phyloP scores from a whole-genome alignment of 2,888 invertebrate genomes.

The Lysandra coridon region DNA sequence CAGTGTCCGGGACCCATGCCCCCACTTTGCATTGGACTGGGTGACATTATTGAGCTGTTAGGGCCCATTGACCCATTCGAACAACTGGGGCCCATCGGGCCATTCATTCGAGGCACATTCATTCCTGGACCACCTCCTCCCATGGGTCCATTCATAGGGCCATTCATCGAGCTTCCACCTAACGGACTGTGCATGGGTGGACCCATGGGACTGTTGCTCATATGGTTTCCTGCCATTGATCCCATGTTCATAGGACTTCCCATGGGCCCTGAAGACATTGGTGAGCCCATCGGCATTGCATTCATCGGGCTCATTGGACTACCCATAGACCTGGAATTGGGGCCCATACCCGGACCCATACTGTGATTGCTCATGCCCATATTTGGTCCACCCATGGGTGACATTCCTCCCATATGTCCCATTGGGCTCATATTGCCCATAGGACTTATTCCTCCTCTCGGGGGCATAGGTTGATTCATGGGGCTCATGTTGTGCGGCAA shows the following conservation, averaged over 20 bases:
- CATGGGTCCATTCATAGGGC: conserved; percentile 80
- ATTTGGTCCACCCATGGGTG: conserved; percentile 86
- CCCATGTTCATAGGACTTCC: conserved; percentile 87
- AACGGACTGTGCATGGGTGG: conserved; percentile 88
- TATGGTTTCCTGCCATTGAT: conserved; percentile 81
- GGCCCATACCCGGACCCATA: conserved; percentile 82
- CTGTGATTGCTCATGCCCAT: conserved; percentile 84
- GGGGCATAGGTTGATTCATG: conserved; percentile 83
- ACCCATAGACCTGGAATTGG: conserved; percentile 82
- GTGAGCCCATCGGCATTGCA: conserved; percentile 85
- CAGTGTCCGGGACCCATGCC: conserved; percentile 77
- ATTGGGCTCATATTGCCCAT: conserved; percentile 87
- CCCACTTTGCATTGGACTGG: conserved; percentile 75
- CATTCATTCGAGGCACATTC: conserved; percentile 79
- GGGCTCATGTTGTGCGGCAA: conserved; percentile 81
- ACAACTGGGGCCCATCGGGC: conserved; percentile 78
- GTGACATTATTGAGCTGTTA: conserved; percentile 78
- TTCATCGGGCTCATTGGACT: conserved; percentile 89
- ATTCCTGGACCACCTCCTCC: conserved; percentile 82
- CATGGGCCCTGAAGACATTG: conserved; percentile 85
- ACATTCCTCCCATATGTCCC: conserved; percentile 84
- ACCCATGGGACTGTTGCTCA: conserved; percentile 87
- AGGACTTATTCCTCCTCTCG: conserved; percentile 82
- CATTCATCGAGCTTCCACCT: conserved; percentile 79
- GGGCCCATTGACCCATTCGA: conserved; percentile 81